phyloP scores from a whole-genome alignment of 2,888 invertebrate genomes.

The Geophilus truncorum region DNA sequence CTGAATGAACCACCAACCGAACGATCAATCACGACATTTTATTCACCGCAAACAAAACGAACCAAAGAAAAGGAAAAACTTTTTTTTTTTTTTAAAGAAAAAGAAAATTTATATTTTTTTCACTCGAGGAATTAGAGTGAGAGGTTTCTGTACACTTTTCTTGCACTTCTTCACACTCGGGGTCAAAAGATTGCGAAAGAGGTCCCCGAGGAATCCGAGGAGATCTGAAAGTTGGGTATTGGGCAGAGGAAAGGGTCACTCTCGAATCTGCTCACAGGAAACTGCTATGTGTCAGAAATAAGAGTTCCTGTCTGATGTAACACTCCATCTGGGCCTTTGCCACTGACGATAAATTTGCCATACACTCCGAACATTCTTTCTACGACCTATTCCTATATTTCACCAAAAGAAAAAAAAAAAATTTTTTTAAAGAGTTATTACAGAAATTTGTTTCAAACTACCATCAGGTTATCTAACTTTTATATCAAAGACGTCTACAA shows the following conservation, averaged over 20 bases:
- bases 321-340: constrained; percentile 14
- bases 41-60: not conserved
- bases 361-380: not conserved
- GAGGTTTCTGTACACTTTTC: not conserved
- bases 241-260: not conserved
- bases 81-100: too few species aligned
- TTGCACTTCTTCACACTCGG: not conserved
- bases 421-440: not conserved
- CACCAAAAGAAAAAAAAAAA: not conserved
- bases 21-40: not conserved
- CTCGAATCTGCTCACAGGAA: not conserved
- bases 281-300: not conserved
- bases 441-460: not conserved
- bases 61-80: not conserved
- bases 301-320: not conserved
- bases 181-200: constrained; percentile 10
- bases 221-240: not conserved
- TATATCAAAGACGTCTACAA: not conserved
- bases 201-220: not conserved
- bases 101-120: not conserved
- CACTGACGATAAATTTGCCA: not conserved
- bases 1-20: not conserved
- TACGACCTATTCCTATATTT: not conserved
- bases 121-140: too few species aligned
- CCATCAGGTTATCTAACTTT: not conserved